Base-by-base conservation (phyloP, 2,797 vertebrate genomes). In the Danio albolineatus region DNA sequence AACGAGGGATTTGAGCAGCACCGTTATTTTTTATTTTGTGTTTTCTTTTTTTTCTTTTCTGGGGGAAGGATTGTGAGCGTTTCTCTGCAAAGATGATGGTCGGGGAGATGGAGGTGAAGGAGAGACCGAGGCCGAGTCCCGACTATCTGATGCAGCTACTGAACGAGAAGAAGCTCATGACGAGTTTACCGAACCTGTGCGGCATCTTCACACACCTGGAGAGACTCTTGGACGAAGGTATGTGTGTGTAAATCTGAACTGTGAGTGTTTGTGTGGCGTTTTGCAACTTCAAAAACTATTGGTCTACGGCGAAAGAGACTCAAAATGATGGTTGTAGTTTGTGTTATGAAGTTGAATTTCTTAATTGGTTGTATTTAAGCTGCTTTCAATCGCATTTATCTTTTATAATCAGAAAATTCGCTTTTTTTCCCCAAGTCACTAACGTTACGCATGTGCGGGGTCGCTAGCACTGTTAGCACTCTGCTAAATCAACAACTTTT, bases 151-250 rank as follows among this genome's bases (percentile, higher is more conserved):
- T 95, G 94, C 95, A 95, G 85, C 91, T 95, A 72, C 88, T 95
- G 80, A 95, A 95, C 89, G 95, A 95, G 81, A 95, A 95, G 89
- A 95, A 95, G 92, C 93, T 95, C 75, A 95, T 95, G 95, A 94
- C 93, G 85, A 95, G 94, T 83, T 89, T 95, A 91, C 95, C 95
- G 69, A 95, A 95, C 87, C 94, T 95, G 88, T 95, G 95, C 89
- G 94, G 94, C 70, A 95, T 95, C 90, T 95, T 95, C 90, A 95
- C 94, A 74, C 95, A 98, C 91, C 96, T 99, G 73, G 97, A 98
- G 88, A 89, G 97, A 93, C 96, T 99, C 80, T 95, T 99, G 87
- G 97, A 99, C 80, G 97, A 98, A 95, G 97, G 97, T 98, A 95
- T 94, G 39, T 44, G 54, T 70, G 60, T 65, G 39, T 62, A 6